A percentile compares a stretch with the other conserved stretches of the same genome.
Conservation (phyloP, 2,113 vertebrate genomes). For the Propithecus coquereli region DNA sequence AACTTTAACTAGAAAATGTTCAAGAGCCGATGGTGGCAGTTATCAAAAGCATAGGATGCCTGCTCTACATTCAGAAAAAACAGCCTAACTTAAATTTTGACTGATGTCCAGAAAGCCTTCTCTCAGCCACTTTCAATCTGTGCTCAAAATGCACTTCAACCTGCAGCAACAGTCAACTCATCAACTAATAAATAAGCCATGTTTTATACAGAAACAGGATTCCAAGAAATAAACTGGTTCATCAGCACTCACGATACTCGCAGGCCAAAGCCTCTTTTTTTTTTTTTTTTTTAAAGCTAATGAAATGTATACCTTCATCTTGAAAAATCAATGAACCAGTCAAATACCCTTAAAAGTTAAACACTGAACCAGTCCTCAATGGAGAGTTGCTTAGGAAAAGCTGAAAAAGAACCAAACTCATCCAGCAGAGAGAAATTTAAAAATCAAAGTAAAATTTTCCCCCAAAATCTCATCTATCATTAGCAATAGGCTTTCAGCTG, state of each 20-base stretch:
- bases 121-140: slow-evolving; percentile 33
- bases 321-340: slow-evolving; percentile 36
- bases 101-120: slow-evolving; percentile 1
- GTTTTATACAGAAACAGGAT: not conserved
- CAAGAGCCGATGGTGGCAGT: not conserved
- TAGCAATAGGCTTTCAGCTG: slow-evolving; percentile 31
- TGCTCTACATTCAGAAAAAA: slow-evolving; percentile 26
- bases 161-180: not conserved
- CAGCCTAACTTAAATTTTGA: slow-evolving; percentile 1
- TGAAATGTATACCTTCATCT: not conserved
- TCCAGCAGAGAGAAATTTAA: slow-evolving; percentile 21
- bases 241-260: not conserved
- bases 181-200: not conserved
- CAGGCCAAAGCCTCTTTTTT: not conserved
- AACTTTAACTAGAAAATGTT: not conserved
- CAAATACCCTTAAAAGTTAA: slow-evolving; percentile 10
- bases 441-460: slow-evolving; percentile 48
- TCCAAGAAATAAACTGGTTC: not conserved
- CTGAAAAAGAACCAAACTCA: slow-evolving; percentile 28
- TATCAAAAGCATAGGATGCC: not conserved
- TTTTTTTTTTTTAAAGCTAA: not conserved
- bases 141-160: slow-evolving; percentile 42
- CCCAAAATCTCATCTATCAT: slow-evolving; percentile 36
- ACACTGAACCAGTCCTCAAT: not conserved
- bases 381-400: slow-evolving; percentile 1